phyloP scores from a whole-genome alignment of 2,113 vertebrate genomes.

The Anguilla japonica region DNA sequence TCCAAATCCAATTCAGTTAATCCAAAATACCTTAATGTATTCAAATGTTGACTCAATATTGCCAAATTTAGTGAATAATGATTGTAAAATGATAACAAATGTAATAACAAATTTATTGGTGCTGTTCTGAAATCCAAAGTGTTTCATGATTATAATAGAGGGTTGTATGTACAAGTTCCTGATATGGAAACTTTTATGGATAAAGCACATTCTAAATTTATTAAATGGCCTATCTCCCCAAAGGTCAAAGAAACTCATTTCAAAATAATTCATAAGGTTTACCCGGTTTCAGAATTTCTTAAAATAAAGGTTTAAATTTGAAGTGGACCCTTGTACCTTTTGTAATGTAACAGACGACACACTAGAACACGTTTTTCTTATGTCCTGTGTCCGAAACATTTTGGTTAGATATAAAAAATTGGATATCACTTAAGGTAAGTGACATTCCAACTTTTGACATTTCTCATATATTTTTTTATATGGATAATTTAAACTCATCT shows the following conservation, averaged over 20 bases:
- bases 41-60: neutral
- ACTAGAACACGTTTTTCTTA: neutral
- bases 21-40: neutral
- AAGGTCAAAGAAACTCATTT: neutral
- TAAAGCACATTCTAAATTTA: neutral
- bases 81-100: neutral
- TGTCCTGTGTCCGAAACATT: neutral
- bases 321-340: neutral
- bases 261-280: slow-evolving; percentile 1
- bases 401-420: slow-evolving; percentile 1
- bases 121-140: neutral
- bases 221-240: neutral
- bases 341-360: neutral
- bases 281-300: neutral
- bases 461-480: slow-evolving; percentile 9
- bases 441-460: neutral
- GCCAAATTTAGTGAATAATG: neutral
- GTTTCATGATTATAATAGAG: neutral
- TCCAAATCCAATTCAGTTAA: neutral
- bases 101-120: neutral
- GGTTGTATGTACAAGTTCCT: neutral
- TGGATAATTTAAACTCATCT: neutral
- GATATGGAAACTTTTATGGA: neutral
- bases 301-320: slow-evolving; percentile 4
- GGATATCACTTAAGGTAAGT: slow-evolving; percentile 6